phyloP scores from a whole-genome alignment of 2,888 invertebrate species.

The Panorpa germanica region DNA sequence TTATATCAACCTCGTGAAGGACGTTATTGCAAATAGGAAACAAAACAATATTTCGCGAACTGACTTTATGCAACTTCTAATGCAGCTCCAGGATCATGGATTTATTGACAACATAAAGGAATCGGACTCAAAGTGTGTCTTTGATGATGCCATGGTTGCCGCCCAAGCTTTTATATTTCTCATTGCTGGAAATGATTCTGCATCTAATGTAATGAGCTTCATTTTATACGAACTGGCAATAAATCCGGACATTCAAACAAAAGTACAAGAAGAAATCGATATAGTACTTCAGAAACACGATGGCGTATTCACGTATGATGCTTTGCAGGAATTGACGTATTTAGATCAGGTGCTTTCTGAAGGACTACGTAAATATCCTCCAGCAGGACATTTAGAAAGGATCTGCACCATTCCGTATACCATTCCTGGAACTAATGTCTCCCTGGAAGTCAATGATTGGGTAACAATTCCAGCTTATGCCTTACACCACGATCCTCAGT shows the following conservation, averaged over 20 bases:
- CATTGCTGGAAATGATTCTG: constrained; percentile 25
- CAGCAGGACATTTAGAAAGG: constrained; percentile 12
- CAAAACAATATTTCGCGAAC: constrained; percentile 14
- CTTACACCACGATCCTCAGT: constrained; percentile 19
- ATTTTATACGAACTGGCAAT: constrained; percentile 20
- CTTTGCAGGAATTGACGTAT: constrained; percentile 19
- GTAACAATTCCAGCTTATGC: constrained; percentile 15
- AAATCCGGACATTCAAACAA: constrained; percentile 20
- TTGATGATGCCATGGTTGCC: constrained; percentile 11
- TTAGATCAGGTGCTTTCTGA: constrained; percentile 18
- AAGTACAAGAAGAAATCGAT: constrained; percentile 18
- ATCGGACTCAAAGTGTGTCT: not conserved
- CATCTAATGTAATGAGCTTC: constrained; percentile 21
- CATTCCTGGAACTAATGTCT: constrained; percentile 6
- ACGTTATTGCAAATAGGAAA: constrained; percentile 13
- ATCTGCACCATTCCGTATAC: constrained; percentile 10
- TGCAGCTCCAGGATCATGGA: constrained; percentile 16
- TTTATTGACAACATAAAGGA: constrained; percentile 1
- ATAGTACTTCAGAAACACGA: constrained; percentile 14
- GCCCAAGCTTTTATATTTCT: constrained; percentile 23
- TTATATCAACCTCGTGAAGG: constrained; percentile 12
- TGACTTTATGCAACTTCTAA: constrained; percentile 19
- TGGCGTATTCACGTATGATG: constrained; percentile 20
- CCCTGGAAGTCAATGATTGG: constrained; percentile 8
- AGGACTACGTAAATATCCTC: constrained; percentile 14